A percentile compares a stretch with the other conserved stretches of the same genome.
phyloP scores from a whole-genome alignment of 2,113 vertebrate genomes.

The Trematomus loennbergii region DNA sequence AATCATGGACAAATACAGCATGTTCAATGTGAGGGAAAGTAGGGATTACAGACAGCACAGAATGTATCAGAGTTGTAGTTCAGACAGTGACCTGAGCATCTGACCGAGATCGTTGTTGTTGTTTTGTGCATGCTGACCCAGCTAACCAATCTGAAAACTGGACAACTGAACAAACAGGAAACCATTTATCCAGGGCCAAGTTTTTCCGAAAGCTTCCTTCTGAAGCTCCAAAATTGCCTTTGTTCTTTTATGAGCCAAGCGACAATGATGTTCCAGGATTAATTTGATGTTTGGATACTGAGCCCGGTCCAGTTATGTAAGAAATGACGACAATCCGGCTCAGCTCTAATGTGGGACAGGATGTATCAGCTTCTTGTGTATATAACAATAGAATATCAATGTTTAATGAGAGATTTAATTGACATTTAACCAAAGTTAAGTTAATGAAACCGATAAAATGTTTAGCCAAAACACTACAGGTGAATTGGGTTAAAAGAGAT shows the following conservation, averaged over 20 bases:
- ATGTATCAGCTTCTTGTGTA: background rate
- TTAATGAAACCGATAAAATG: background rate
- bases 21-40: conserved; percentile 15
- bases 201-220: conserved; percentile 53
- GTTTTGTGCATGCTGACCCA: conserved; percentile 61
- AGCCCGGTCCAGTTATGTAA: conserved; percentile 51
- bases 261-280: conserved; percentile 62
- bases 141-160: conserved; percentile 41
- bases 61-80: conserved; percentile 26
- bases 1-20: background rate
- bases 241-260: conserved; percentile 59
- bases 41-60: conserved; percentile 23
- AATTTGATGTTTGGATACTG: conserved; percentile 58
- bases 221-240: conserved; percentile 56
- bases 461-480: too few species aligned
- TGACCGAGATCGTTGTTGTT: conserved; percentile 36
- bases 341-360: conserved; percentile 36
- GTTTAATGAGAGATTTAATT: background rate
- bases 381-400: background rate
- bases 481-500: too few species aligned
- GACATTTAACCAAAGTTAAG: too few species aligned
- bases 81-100: conserved; percentile 32
- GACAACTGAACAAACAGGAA: conserved; percentile 65
- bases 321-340: conserved; percentile 17
- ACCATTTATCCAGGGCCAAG: conserved; percentile 74